Conservation (phyloP, 2,888 invertebrate species). For the Synergus laeviventris region DNA sequence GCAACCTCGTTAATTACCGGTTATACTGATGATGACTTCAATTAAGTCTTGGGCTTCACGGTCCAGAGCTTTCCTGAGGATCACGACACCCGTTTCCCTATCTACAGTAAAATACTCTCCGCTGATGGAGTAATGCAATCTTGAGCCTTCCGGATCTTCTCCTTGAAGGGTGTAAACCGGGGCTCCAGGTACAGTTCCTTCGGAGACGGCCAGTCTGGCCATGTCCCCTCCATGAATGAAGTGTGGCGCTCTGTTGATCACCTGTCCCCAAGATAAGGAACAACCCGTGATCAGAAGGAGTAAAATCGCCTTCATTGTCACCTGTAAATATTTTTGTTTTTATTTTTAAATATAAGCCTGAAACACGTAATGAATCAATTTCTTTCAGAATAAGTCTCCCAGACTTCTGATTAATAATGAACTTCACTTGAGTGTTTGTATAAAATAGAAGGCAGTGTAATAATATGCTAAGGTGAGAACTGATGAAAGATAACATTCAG, state of each 20-base stretch:
- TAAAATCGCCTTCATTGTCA: conserved; percentile 67
- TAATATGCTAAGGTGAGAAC: not conserved
- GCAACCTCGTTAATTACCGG: conserved; percentile 77
- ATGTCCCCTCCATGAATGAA: conserved; percentile 88
- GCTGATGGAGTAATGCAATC: conserved; percentile 86
- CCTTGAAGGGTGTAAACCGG: conserved; percentile 87
- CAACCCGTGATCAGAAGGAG: conserved; percentile 60
- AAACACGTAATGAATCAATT: not conserved
- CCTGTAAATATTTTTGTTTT: conserved; percentile 50
- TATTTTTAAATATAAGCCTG: too few species aligned
- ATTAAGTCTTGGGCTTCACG: conserved; percentile 83
- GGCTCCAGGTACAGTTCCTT: conserved; percentile 85
- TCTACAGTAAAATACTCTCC: conserved; percentile 90
- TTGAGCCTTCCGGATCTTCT: conserved; percentile 86
- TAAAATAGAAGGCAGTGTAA: conserved; percentile 9
- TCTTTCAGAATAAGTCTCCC: not conserved
- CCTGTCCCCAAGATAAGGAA: conserved; percentile 75
- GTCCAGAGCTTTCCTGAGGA: conserved; percentile 83
- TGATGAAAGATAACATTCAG: not conserved
- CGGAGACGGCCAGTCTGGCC: conserved; percentile 84
- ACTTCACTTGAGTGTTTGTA: not conserved
- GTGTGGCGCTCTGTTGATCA: conserved; percentile 84
- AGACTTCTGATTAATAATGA: not conserved
- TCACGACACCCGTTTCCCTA: conserved; percentile 85
- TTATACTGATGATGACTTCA: conserved; percentile 89